These are phyloP conservation scores for Cassiopea xamachana DNA, from an alignment of 30 jellyfish, hydroid and myxozoan species.

Conservation along the genomic window DNA sequence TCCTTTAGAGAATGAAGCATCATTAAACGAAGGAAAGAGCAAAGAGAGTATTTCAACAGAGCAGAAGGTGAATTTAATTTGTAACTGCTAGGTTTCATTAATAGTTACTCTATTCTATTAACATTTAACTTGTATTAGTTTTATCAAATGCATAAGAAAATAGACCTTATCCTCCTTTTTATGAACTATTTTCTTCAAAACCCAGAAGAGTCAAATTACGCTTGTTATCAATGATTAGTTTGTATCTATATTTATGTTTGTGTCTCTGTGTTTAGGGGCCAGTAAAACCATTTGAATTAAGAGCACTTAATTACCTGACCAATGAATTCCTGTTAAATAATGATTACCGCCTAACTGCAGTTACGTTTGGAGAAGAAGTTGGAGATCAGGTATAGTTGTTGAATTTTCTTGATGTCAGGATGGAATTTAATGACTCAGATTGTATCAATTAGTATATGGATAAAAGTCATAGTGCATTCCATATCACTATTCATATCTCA, in stretches of 20 bases:
- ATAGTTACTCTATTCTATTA: too few relatives aligned
- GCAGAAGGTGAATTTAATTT: slow-evolving; percentile 28
- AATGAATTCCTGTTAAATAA: slow-evolving; percentile 85
- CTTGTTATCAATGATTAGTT: not conserved
- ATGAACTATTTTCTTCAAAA: too few relatives aligned
- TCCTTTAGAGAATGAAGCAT: slow-evolving; percentile 61
- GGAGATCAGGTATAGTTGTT: slow-evolving; percentile 85
- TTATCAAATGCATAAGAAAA: too few relatives aligned
- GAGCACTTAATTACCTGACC: slow-evolving; percentile 85
- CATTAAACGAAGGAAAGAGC: slow-evolving; percentile 30
- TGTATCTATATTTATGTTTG: not conserved
- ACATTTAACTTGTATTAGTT: too few relatives aligned
- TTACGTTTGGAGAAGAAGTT: slow-evolving; percentile 96
- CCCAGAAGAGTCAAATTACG: not conserved
- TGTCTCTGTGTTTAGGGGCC: slow-evolving; percentile 43
- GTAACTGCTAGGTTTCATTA: not conserved
- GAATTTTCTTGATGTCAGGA: not conserved
- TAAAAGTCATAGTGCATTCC: too few relatives aligned
- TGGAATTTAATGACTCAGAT: too few relatives aligned
- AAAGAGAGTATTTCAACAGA: slow-evolving; percentile 11
- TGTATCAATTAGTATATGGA: too few relatives aligned
- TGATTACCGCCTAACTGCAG: slow-evolving; percentile 85
- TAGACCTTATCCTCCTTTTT: too few relatives aligned
- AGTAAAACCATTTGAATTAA: slow-evolving; percentile 81
- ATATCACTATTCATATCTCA: too few relatives aligned